Percentiles rank a stretch among this genome's conserved stretches.
These are phyloP conservation scores for Pseudomyrmex cubaensis DNA, from an alignment of 1,140 invertebrate species.

Conservation along the genomic window DNA sequence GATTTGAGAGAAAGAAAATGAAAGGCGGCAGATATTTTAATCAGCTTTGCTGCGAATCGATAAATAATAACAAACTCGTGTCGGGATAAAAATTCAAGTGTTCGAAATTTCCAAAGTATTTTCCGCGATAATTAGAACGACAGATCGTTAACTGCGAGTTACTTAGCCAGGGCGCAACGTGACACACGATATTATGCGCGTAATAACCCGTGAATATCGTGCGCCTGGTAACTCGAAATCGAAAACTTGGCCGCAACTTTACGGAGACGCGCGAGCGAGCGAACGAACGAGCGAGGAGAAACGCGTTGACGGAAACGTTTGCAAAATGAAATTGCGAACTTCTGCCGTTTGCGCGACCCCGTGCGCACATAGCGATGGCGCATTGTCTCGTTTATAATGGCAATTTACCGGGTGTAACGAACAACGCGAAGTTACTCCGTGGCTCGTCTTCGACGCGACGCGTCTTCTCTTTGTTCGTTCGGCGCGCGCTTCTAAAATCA, in stretches of 20 bases:
- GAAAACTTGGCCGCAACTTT: constrained; percentile 47
- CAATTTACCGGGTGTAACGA: constrained; percentile 65
- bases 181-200: constrained; percentile 19
- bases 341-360: constrained; percentile 24
- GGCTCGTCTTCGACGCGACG: constrained; percentile 42
- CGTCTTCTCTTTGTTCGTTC: constrained; percentile 60
- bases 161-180: constrained; percentile 16
- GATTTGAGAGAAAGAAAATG: no score
- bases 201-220: constrained; percentile 45
- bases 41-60: no score
- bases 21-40: no score
- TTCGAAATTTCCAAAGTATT: constrained; percentile 1
- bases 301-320: constrained; percentile 25
- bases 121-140: neutral
- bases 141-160: constrained; percentile 29
- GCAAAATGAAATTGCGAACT: constrained; percentile 65
- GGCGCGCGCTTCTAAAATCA: constrained; percentile 49
- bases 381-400: constrained; percentile 63
- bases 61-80: no score
- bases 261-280: constrained; percentile 12
- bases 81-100: neutral
- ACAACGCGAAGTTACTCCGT: constrained; percentile 59
- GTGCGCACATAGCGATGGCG: constrained; percentile 28
- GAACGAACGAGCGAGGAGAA: neutral
- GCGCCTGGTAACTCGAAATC: constrained; percentile 32